Evolutionary conservation across 2,113 vertebrate species (phyloP), one percentile per base, ranked within the genome.

Genomic region (Tragelaphus scriptus): DNA sequence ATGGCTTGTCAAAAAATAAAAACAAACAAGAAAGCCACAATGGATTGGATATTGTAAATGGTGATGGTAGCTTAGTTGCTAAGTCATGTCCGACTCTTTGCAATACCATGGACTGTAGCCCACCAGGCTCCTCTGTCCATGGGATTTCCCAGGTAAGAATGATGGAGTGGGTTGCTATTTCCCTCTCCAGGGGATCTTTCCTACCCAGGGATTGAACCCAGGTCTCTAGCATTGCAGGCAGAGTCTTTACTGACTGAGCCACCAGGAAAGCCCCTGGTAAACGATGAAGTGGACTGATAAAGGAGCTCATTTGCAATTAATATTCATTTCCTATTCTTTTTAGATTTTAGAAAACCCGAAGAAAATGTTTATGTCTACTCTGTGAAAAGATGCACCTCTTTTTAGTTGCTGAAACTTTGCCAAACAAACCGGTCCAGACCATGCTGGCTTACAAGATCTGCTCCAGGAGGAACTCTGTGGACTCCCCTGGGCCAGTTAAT

Each of bases 401-500:
- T 98, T 98, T 97, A 91, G 93, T 40, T 15, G 40, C 23, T 44
- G 40, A 95, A 97, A 96, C 91, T 97, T 97, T 97, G 94, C 97
- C 98, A 96, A 94, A 85, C 89, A 98, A 97, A 88, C 71, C 75
- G 95, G 2, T 96, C 28, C 87, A 91, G 77, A 80, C 13, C 55
- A 65, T 88, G 97, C 92, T 96, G 85, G 88, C 63, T 97, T 88
- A 95, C 3, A 84, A 89, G n/a, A 0, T 7, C 71, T 81, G 81
- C 61, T 63, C 59, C 32, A 63, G 82, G 30, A 36, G 49, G 88
- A 81, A 81, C 59, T 80, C 59, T 47, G 51, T 49, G 71, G 84
- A 95, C 77, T 98, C 97, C 68, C 90, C 68, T 63, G 95, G 92
- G 96, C 90, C 97, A 97, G 63, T 79, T 97, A 91, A 97, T 98